Conservation (phyloP, 2,888 invertebrate genomes). For the Protophormia terraenovae region DNA sequence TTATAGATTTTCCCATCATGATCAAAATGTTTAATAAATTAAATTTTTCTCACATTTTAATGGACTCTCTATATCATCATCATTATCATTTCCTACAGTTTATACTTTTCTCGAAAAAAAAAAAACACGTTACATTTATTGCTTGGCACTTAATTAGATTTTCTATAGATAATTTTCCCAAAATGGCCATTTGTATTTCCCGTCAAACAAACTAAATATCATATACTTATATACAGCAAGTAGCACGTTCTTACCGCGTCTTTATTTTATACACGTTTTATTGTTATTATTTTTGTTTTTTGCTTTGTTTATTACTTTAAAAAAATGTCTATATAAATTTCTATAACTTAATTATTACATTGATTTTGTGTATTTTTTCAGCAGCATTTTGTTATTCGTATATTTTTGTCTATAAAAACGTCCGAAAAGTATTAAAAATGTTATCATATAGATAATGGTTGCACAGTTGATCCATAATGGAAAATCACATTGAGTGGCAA, state of each 20-base stretch:
- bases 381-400: background rate
- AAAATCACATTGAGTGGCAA: conserved; percentile 91
- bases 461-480: conserved; percentile 95
- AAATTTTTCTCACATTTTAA: background rate
- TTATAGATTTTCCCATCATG: background rate
- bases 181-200: conserved; percentile 28
- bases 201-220: background rate
- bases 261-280: conserved; percentile 27
- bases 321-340: conserved; percentile 1
- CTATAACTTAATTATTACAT: conserved; percentile 58
- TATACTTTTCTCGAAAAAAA: background rate
- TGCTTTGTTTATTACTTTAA: background rate
- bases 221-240: background rate
- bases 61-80: too few species aligned
- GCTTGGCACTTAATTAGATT: conserved; percentile 37
- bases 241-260: conserved; percentile 1
- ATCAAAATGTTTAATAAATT: background rate
- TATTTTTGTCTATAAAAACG: conserved; percentile 87
- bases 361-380: conserved; percentile 44
- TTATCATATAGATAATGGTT: conserved; percentile 92
- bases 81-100: background rate
- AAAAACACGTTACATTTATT: background rate
- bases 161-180: conserved; percentile 15
- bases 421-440: conserved; percentile 93
- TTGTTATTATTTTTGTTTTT: too few species aligned